Percentiles rank a stretch among this genome's conserved stretches.
These are phyloP conservation scores for Cordylochernes scorpioides DNA, from an alignment of 2,888 invertebrate species.

Conservation along the genomic window DNA sequence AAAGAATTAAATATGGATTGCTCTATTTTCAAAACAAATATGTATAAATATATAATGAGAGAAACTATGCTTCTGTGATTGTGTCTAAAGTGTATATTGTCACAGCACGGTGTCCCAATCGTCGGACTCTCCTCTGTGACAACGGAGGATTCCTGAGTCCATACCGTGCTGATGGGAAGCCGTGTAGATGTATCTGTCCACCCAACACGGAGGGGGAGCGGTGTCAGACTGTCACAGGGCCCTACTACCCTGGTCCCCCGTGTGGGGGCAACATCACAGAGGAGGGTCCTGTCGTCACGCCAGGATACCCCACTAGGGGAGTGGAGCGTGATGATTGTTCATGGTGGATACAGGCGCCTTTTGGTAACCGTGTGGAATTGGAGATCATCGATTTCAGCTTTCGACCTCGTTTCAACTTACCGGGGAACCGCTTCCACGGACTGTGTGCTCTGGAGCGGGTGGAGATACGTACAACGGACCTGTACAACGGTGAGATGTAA, in stretches of 20 bases:
- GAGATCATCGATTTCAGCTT: slow-evolving; percentile 12
- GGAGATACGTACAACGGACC: slow-evolving; percentile 10
- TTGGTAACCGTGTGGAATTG: slow-evolving; percentile 8
- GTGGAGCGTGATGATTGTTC: slow-evolving; percentile 10
- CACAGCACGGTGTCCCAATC: slow-evolving; percentile 9
- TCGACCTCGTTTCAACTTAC: slow-evolving; percentile 6
- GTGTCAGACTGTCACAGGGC: slow-evolving; percentile 6
- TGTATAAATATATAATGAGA: not conserved
- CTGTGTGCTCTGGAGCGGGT: slow-evolving; percentile 10
- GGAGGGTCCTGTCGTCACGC: slow-evolving; percentile 9
- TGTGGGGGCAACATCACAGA: slow-evolving; percentile 13
- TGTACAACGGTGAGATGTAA: slow-evolving; percentile 11
- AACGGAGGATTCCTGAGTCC: slow-evolving; percentile 9
- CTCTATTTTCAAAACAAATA: not conserved
- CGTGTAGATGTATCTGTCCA: slow-evolving; percentile 12
- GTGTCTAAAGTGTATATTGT: not conserved
- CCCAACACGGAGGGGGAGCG: slow-evolving; percentile 9
- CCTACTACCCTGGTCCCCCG: slow-evolving; percentile 11
- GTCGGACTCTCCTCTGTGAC: slow-evolving; percentile 5
- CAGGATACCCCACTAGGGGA: slow-evolving; percentile 10
- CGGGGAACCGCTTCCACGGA: slow-evolving; percentile 7
- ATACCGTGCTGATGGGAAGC: slow-evolving; percentile 4
- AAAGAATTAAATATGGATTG: not conserved
- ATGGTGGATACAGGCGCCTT: slow-evolving; percentile 12
- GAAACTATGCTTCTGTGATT: not conserved